These are phyloP conservation scores for Drosophila arawakana DNA, from an alignment of 1,140 invertebrate genomes.

Conservation along the genomic window DNA sequence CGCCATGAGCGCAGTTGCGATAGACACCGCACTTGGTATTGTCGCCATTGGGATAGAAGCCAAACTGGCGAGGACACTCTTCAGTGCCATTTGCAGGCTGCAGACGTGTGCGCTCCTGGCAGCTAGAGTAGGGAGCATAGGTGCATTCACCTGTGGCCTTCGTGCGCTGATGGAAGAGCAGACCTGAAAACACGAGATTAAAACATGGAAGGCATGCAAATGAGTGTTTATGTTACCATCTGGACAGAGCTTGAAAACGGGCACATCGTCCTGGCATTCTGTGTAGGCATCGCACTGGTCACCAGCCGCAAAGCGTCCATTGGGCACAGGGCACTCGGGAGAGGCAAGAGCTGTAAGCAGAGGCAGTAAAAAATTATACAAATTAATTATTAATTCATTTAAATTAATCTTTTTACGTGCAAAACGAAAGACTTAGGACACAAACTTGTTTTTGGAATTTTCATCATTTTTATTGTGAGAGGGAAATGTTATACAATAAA, in stretches of 20 bases:
- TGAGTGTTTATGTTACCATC: conserved; percentile 86
- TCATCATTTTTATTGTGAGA: conserved; percentile 48
- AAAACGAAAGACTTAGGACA: conserved; percentile 34
- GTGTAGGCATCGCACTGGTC: conserved; percentile 90
- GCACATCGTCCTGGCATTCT: conserved; percentile 88
- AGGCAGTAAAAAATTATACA: not conserved
- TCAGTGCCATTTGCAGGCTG: conserved; percentile 87
- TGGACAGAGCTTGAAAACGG: conserved; percentile 91
- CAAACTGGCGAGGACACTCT: conserved; percentile 93
- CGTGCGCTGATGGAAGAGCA: conserved; percentile 92
- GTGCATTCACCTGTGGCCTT: conserved; percentile 91
- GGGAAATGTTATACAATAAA: conserved; percentile 57
- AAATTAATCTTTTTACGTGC: not conserved
- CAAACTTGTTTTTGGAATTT: conserved; percentile 31
- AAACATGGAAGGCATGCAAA: not conserved
- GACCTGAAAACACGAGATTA: conserved; percentile 27
- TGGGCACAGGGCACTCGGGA: conserved; percentile 87
- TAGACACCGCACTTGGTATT: conserved; percentile 91
- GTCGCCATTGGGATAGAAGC: conserved; percentile 91
- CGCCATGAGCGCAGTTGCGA: conserved; percentile 92
- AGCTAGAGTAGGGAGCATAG: conserved; percentile 91
- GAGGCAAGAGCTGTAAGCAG: conserved; percentile 46
- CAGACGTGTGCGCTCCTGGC: conserved; percentile 89
- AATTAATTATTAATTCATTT: not conserved
- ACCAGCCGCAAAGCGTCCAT: conserved; percentile 88